Percentiles rank a stretch among this genome's conserved stretches.
Evolutionary conservation across 2,797 vertebrate species (phyloP).

Genomic region (Phrynocephalus forsythii): DNA sequence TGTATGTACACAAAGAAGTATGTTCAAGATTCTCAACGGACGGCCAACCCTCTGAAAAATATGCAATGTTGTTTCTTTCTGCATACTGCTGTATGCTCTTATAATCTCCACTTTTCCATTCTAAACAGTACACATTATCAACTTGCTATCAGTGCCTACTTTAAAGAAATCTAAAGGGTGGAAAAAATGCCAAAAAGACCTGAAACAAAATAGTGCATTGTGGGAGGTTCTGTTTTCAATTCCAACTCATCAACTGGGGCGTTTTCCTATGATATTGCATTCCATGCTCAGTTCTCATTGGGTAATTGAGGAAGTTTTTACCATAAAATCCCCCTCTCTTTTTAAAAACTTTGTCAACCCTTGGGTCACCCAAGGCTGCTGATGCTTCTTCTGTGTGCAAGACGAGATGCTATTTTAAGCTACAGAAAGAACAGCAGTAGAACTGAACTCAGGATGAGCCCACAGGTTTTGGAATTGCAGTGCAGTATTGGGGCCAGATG

Average conservation of each 20-base stretch:
- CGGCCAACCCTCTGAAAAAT: background rate
- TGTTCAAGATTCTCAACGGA: background rate
- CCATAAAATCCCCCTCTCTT: background rate
- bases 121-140: background rate
- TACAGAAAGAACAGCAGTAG: background rate
- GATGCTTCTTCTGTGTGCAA: background rate
- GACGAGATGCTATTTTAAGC: background rate
- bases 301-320: background rate
- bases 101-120: background rate
- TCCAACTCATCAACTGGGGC: background rate
- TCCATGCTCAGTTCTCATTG: background rate
- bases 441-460: background rate
- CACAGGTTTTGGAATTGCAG: background rate
- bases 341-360: too few relatives aligned
- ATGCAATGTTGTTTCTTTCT: background rate
- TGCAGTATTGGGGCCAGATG: background rate
- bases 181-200: background rate
- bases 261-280: background rate
- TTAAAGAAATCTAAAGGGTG: background rate
- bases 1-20: too few relatives aligned
- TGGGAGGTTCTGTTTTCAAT: background rate
- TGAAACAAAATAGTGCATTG: background rate
- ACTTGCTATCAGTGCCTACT: background rate
- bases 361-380: background rate
- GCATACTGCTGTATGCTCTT: background rate